A percentile compares a stretch with the other conserved stretches of the same genome.
These are phyloP conservation scores for Andricus quercusramuli DNA, from an alignment of 2,888 invertebrate species.

Conservation along the genomic window DNA sequence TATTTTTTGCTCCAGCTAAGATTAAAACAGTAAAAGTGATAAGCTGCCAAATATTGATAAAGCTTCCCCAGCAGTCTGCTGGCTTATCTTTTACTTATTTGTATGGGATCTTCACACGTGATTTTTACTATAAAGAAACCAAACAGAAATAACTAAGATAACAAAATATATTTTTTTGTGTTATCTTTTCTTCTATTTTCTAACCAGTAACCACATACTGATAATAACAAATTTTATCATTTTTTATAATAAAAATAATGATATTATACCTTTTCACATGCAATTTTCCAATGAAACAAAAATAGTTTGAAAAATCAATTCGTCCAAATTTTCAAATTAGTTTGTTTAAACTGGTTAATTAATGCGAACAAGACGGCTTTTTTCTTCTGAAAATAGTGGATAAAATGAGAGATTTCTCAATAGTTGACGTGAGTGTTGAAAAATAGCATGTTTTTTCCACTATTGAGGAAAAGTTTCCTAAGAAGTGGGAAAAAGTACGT, in stretches of 20 bases:
- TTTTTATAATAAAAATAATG: not conserved
- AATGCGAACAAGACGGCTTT: too few relatives aligned
- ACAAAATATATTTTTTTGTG: not conserved
- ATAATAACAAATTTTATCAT: not conserved
- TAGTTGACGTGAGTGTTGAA: too few relatives aligned
- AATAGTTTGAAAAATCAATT: too few relatives aligned
- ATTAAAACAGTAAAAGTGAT: not conserved
- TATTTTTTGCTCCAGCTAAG: not conserved
- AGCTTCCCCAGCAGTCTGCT: constrained; percentile 43
- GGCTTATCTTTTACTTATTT: constrained; percentile 46
- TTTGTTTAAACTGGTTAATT: too few relatives aligned
- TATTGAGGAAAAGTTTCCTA: too few relatives aligned
- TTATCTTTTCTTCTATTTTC: not conserved
- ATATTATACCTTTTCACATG: too few relatives aligned
- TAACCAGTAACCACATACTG: not conserved
- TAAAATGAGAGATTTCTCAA: too few relatives aligned
- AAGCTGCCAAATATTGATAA: constrained; percentile 25
- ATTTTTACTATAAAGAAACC: constrained; percentile 30
- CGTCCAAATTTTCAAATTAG: too few relatives aligned
- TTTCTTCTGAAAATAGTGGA: too few relatives aligned
- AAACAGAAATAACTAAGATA: not conserved
- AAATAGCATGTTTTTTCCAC: too few relatives aligned
- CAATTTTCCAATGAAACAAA: too few relatives aligned
- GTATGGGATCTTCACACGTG: constrained; percentile 45
- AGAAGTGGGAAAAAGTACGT: too few relatives aligned